Evolutionary conservation across 2,797 vertebrate genomes (phyloP).

Genomic region (Artibeus jamaicensis): DNA sequence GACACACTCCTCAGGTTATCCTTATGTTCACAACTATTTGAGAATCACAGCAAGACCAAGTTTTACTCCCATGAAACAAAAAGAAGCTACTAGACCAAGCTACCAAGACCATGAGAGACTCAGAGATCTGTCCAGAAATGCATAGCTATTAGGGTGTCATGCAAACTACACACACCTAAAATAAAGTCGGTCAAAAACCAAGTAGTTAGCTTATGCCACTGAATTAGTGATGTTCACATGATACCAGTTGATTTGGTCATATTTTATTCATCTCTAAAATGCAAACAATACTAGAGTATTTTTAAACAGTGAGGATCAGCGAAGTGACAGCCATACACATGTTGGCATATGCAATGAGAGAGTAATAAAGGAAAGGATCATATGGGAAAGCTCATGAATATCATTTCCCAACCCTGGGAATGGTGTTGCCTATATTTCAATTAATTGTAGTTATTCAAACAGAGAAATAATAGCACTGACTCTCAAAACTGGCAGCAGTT

Average conservation of each 20-base stretch:
- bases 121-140: background rate
- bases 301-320: constrained; percentile 14
- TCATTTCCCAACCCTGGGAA: constrained; percentile 37
- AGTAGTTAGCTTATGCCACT: background rate
- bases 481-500: constrained; percentile 59
- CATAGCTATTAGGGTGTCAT: background rate
- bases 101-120: background rate
- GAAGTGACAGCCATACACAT: background rate
- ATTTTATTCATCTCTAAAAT: constrained; percentile 16
- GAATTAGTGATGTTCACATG: background rate
- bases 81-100: background rate
- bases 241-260: background rate
- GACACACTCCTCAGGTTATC: background rate
- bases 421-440: constrained; percentile 39
- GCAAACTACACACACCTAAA: background rate
- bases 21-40: background rate
- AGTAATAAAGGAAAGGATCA: constrained; percentile 35
- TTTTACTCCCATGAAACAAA: background rate
- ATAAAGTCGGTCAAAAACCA: background rate
- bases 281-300: background rate
- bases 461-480: constrained; percentile 43
- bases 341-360: constrained; percentile 5
- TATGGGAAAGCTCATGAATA: constrained; percentile 3
- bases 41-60: background rate
- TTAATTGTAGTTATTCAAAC: constrained; percentile 50